Evolutionary conservation across 35 echinoderm and acorn worm species (phyloP).

Genomic region (Ophioderma brevispina): DNA sequence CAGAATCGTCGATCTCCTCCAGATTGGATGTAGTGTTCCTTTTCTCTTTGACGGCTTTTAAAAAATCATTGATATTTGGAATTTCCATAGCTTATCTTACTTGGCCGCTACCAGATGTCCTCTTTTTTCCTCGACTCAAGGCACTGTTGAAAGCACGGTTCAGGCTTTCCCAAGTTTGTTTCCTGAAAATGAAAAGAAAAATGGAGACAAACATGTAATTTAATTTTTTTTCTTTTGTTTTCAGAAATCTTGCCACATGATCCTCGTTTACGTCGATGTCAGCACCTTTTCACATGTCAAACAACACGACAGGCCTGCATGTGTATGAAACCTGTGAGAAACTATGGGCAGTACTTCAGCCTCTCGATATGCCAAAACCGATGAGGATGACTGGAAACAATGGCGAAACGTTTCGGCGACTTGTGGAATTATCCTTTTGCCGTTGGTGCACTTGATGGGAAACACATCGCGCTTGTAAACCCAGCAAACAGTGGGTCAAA

Average conservation of each 20-base stretch:
- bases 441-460: no score
- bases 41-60: neutral
- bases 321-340: constrained; percentile 45
- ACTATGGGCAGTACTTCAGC: constrained; percentile 49
- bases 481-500: constrained; percentile 62
- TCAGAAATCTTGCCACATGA: constrained; percentile 44
- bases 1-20: constrained; percentile 30
- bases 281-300: constrained; percentile 31
- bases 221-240: constrained; percentile 14
- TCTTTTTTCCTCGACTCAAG: constrained; percentile 38
- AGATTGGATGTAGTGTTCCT: constrained; percentile 51
- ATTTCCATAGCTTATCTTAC: neutral
- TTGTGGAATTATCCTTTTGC: no score
- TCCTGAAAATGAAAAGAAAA: constrained; percentile 29
- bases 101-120: neutral
- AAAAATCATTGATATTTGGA: constrained; percentile 15
- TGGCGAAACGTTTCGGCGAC: no score
- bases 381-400: constrained; percentile 45
- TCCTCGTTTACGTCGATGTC: constrained; percentile 44
- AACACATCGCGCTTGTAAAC: constrained; percentile 50
- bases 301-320: constrained; percentile 30
- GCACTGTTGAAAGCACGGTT: constrained; percentile 57
- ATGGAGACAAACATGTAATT: constrained; percentile 36
- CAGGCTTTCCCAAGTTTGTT: constrained; percentile 44
- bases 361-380: constrained; percentile 24